Evolutionary conservation across 2,888 invertebrate species (phyloP).

Genomic region (Acanthosepion esculentum): DNA sequence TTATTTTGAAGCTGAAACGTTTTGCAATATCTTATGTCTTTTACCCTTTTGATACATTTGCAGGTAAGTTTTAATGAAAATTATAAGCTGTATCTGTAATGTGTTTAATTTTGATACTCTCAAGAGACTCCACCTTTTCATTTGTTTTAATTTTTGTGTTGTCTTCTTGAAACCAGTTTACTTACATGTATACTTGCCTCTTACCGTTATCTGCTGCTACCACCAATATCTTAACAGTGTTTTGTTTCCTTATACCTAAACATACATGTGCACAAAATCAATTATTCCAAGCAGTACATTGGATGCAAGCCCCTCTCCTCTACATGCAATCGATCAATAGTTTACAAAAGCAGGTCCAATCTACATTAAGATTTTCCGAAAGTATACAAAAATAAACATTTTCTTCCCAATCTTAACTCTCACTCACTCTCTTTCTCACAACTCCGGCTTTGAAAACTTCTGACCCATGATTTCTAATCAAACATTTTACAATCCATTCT

Average conservation of each 20-base stretch:
- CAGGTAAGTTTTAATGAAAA: background rate
- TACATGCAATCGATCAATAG: constrained; percentile 10
- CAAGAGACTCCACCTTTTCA: background rate
- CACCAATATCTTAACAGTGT: background rate
- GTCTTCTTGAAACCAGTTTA: background rate
- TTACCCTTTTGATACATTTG: background rate
- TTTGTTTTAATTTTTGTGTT: background rate
- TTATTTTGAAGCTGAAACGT: background rate
- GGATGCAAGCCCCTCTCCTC: background rate
- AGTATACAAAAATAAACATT: constrained; percentile 33
- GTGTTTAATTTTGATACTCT: background rate
- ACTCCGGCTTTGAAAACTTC: background rate
- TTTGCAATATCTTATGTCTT: background rate
- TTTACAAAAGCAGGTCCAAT: constrained; percentile 33
- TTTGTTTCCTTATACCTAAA: background rate
- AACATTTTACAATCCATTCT: constrained; percentile 21
- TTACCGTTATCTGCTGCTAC: background rate
- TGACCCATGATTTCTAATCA: background rate
- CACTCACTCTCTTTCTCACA: background rate
- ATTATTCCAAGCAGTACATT: background rate
- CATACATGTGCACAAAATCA: background rate
- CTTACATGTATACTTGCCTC: background rate
- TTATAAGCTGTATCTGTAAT: background rate
- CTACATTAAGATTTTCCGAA: background rate
- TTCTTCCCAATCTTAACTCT: background rate